These are phyloP conservation scores for Phthorimaea operculella DNA, from an alignment of 1,140 invertebrate genomes.

Conservation along the genomic window DNA sequence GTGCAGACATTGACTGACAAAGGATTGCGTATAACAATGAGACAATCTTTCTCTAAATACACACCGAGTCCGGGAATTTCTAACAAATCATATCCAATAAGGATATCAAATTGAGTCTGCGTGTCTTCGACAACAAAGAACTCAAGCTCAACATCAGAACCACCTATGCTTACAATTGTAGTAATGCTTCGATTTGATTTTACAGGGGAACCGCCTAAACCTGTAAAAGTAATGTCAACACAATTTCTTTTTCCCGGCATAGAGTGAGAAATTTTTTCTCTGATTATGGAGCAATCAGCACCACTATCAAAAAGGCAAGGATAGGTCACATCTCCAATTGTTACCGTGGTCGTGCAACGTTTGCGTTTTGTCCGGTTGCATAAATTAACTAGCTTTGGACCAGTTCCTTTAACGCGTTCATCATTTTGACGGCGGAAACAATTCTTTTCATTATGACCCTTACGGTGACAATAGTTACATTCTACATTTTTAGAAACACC, in stretches of 20 bases:
- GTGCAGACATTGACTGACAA: not conserved
- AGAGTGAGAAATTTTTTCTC: conserved; percentile 11
- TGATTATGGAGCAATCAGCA: conserved; percentile 21
- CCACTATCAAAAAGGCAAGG: conserved; percentile 20
- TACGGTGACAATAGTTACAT: conserved; percentile 18
- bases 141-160: conserved; percentile 8
- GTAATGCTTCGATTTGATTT: conserved; percentile 11
- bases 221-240: conserved; percentile 8
- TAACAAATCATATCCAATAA: conserved; percentile 21
- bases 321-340: conserved; percentile 13
- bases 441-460: conserved; percentile 19
- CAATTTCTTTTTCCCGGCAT: conserved; percentile 17
- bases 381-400: conserved; percentile 16
- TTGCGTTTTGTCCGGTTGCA: conserved; percentile 14
- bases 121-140: conserved; percentile 13
- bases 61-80: conserved; percentile 20
- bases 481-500: conserved; percentile 11
- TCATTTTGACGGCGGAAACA: conserved; percentile 20
- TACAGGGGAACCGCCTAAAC: conserved; percentile 10
- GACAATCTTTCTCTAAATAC: conserved; percentile 6
- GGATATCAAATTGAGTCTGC: conserved; percentile 17
- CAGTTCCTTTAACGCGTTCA: conserved; percentile 9
- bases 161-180: conserved; percentile 13
- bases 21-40: conserved; percentile 6
- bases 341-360: conserved; percentile 4